phyloP scores from a whole-genome alignment of 1,140 invertebrate species.

The Propsilocerus akamusi region DNA sequence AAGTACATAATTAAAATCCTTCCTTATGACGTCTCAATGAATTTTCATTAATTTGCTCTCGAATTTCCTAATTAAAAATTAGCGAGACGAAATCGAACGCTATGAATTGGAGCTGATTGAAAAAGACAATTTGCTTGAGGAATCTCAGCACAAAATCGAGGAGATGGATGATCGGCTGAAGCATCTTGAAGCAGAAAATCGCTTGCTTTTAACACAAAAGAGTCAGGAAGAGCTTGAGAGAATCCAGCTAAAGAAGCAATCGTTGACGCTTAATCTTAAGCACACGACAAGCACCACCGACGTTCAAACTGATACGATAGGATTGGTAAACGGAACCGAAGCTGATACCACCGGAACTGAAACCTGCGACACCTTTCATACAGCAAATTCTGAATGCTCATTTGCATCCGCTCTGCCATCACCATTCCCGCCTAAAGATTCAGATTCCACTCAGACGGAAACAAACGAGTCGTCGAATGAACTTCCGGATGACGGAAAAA shows the following conservation, averaged over 20 bases:
- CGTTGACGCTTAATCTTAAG: constrained; percentile 13
- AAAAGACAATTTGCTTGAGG: constrained; percentile 20
- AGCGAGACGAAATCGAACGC: constrained; percentile 21
- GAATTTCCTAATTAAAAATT: background rate
- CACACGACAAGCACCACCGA: constrained; percentile 9
- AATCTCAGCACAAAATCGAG: constrained; percentile 25
- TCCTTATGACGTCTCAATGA: no score
- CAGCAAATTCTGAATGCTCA: constrained; percentile 36
- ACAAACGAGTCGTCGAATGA: constrained; percentile 17
- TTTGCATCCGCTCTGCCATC: constrained; percentile 9
- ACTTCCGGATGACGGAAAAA: constrained; percentile 7
- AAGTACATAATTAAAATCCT: no score
- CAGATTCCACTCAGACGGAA: constrained; percentile 7
- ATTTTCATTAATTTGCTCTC: background rate
- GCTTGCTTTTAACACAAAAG: constrained; percentile 27
- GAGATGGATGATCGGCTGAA: constrained; percentile 33
- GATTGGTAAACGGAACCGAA: constrained; percentile 6
- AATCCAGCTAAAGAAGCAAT: constrained; percentile 26
- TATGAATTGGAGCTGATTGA: constrained; percentile 20
- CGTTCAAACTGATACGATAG: constrained; percentile 13
- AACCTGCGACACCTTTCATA: constrained; percentile 53
- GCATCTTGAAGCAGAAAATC: constrained; percentile 39
- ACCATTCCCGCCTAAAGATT: constrained; percentile 17
- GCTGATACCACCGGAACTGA: constrained; percentile 24
- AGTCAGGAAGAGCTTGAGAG: constrained; percentile 22